Percentiles rank a stretch among this genome's conserved stretches.
Conservation (phyloP, 2,113 vertebrate genomes). For the Mandrillus leucophaeus region DNA sequence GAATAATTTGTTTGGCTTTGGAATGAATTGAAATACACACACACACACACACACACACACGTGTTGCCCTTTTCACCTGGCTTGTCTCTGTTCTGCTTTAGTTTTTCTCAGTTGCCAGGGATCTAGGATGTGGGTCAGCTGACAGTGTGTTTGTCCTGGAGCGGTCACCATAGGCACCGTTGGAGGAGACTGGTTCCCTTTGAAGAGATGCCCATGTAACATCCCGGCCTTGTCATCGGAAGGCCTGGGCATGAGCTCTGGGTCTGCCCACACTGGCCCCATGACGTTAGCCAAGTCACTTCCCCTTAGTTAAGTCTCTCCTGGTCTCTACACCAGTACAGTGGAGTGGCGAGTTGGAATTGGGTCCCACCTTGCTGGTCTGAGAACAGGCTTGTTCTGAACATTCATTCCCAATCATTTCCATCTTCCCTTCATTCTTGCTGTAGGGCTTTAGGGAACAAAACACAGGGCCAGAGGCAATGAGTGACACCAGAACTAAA, state of each 20-base stretch:
- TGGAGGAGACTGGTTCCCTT: not conserved
- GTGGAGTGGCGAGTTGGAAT: fast-evolving
- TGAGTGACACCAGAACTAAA: no score
- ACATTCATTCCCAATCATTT: not conserved
- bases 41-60: no score
- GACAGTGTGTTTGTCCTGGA: not conserved
- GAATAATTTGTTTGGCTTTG: not conserved
- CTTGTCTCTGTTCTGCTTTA: not conserved
- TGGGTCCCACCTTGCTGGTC: not conserved
- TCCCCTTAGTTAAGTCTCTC: not conserved
- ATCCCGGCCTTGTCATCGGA: not conserved
- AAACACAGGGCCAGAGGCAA: not conserved
- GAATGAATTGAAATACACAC: not conserved
- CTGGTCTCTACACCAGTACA: not conserved
- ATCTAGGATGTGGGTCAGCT: not conserved
- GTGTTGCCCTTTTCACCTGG: not conserved
- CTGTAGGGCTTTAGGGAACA: not conserved
- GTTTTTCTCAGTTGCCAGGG: not conserved
- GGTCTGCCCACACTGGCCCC: not conserved
- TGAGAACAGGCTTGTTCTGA: not conserved
- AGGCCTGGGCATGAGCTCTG: not conserved
- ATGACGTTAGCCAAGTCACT: not conserved
- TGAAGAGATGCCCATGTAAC: not conserved
- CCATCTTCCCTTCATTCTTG: not conserved
- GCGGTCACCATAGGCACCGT: not conserved